A percentile compares a stretch with the other conserved stretches of the same genome.
These are phyloP conservation scores for Aphelinus atriplicis DNA, from an alignment of 1,140 invertebrate species.

Conservation along the genomic window DNA sequence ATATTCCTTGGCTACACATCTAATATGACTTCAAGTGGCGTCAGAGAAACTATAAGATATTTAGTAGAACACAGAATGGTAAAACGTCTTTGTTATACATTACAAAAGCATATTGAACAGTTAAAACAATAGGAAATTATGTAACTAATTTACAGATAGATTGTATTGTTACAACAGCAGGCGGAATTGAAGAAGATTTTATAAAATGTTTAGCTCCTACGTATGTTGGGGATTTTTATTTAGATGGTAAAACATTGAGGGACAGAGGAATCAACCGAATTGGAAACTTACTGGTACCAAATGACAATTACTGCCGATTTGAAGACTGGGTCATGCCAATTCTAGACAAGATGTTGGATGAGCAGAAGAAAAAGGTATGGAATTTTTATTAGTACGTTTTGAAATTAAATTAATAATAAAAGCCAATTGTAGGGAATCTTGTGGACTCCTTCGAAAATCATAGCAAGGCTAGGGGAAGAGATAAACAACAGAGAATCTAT, in stretches of 20 bases:
- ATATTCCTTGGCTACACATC: conserved; percentile 99
- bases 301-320: conserved; percentile 98
- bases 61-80: conserved; percentile 90
- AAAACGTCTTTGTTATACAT: conserved; percentile 38
- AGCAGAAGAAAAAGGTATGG: conserved; percentile 79
- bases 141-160: conserved; percentile 74
- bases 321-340: conserved; percentile 98
- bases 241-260: conserved; percentile 81
- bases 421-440: conserved; percentile 66
- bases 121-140: background rate
- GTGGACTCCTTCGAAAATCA: conserved; percentile 96
- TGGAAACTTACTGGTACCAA: conserved; percentile 97
- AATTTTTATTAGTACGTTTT: conserved; percentile 26
- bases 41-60: conserved; percentile 91
- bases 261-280: conserved; percentile 95
- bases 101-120: background rate
- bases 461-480: conserved; percentile 84
- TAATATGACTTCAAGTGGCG: conserved; percentile 95
- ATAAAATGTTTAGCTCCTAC: conserved; percentile 98
- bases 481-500: conserved; percentile 93
- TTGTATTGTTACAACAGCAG: conserved; percentile 96
- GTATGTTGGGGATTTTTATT: conserved; percentile 89
- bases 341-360: conserved; percentile 89
- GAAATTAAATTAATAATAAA: conserved; percentile 18
- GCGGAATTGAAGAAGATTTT: conserved; percentile 98